These are phyloP conservation scores for Parascotia fuliginaria DNA, from an alignment of 2,888 invertebrate genomes.

Conservation along the genomic window DNA sequence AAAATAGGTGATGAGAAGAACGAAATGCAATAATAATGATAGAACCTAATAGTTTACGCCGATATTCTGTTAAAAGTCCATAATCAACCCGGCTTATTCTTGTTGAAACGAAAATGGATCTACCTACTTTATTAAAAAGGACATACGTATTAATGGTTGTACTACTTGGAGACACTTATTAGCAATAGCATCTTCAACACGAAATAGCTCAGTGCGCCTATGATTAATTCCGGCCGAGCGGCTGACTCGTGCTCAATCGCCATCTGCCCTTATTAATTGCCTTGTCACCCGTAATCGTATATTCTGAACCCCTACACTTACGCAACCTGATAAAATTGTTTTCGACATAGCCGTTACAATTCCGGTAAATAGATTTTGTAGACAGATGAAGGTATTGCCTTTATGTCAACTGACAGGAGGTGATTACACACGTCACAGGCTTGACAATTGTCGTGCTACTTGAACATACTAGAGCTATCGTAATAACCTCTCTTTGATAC, in stretches of 20 bases:
- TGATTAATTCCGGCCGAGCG: conserved; percentile 82
- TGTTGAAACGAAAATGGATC: no score
- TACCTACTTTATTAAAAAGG: no score
- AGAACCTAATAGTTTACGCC: no score
- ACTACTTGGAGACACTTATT: conserved; percentile 21
- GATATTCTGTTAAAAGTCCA: no score
- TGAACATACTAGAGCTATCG: neutral
- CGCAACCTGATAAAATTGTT: conserved; percentile 59
- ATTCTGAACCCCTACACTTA: conserved; percentile 59
- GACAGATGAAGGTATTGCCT: conserved; percentile 23
- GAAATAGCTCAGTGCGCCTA: conserved; percentile 66
- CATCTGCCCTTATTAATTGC: conserved; percentile 85
- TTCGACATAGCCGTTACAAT: conserved; percentile 41
- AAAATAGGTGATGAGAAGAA: no score
- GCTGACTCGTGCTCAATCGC: conserved; percentile 84
- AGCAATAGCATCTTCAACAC: conserved; percentile 46
- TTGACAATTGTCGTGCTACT: neutral
- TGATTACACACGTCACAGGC: conserved; percentile 18
- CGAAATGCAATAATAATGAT: no score
- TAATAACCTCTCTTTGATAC: neutral
- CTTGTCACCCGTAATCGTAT: conserved; percentile 81
- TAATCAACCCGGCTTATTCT: no score
- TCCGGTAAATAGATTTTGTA: conserved; percentile 39
- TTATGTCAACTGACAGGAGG: conserved; percentile 16
- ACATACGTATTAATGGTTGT: no score